A percentile compares a stretch with the other conserved stretches of the same genome.
phyloP scores from a whole-genome alignment of 2,797 vertebrate species.

The Sebastes dallii region DNA sequence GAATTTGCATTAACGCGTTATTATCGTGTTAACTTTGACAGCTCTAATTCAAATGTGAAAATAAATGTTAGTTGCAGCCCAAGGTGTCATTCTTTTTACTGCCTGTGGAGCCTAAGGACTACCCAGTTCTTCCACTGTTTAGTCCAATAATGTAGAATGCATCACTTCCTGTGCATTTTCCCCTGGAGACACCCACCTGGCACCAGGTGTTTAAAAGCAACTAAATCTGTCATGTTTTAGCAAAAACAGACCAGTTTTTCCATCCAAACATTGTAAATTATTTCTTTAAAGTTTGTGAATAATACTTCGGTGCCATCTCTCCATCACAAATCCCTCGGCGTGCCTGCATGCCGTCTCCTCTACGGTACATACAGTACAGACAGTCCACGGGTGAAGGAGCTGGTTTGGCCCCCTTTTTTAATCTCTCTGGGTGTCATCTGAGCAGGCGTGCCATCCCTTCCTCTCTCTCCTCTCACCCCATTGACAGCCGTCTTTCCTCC shows the following conservation, averaged over 20 bases:
- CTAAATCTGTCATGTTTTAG: constrained; percentile 68
- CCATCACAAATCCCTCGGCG: constrained; percentile 24
- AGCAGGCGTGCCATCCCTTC: constrained; percentile 24
- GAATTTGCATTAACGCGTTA: accelerated
- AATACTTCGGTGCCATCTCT: constrained; percentile 36
- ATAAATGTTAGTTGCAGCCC: background rate
- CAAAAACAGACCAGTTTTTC: constrained; percentile 33
- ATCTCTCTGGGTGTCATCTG: constrained; percentile 38
- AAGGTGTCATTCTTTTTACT: background rate
- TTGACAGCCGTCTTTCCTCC: constrained; percentile 24
- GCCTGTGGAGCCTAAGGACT: background rate
- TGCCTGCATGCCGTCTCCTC: constrained; percentile 61
- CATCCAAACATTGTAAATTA: constrained; percentile 43
- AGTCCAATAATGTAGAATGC: constrained; percentile 45
- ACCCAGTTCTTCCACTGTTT: constrained; percentile 54
- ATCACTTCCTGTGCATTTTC: constrained; percentile 56
- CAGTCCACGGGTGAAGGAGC: constrained; percentile 21
- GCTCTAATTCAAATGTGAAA: background rate
- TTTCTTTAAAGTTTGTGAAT: constrained; percentile 29
- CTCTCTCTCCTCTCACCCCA: constrained; percentile 19
- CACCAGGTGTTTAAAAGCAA: constrained; percentile 48
- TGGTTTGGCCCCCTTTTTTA: constrained; percentile 28
- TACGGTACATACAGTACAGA: constrained; percentile 42
- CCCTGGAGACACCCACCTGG: constrained; percentile 51
- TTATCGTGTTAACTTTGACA: too few species aligned